These are phyloP conservation scores for Brachyistius frenatus DNA, from an alignment of 2,113 vertebrate genomes.

Conservation along the genomic window DNA sequence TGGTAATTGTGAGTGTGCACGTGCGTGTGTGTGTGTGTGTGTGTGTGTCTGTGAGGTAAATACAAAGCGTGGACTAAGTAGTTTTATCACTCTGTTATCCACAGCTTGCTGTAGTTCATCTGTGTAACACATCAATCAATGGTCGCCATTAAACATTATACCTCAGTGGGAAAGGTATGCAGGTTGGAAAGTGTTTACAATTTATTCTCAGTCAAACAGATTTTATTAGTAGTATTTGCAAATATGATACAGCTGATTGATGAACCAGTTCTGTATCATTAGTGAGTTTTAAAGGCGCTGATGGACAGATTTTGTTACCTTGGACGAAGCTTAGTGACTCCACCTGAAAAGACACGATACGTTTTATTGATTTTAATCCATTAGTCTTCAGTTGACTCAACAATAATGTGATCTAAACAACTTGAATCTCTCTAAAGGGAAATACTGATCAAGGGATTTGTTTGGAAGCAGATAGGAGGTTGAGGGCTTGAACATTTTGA, in stretches of 20 bases:
- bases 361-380: not conserved
- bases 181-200: too few species aligned
- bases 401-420: not conserved
- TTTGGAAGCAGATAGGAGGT: not conserved
- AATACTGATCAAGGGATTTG: not conserved
- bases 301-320: too few species aligned
- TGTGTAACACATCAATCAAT: slow-evolving; percentile 20
- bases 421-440: not conserved
- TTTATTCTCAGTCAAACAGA: too few species aligned
- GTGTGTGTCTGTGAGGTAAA: not conserved
- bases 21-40: slow-evolving; percentile 14
- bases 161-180: too few species aligned
- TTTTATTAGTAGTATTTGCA: too few species aligned
- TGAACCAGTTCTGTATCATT: too few species aligned
- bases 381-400: not conserved
- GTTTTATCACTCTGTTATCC: slow-evolving; percentile 17
- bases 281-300: too few species aligned
- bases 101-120: slow-evolving; percentile 19
- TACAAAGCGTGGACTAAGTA: slow-evolving; percentile 21
- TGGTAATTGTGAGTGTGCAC: slow-evolving; percentile 83
- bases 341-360: not conserved
- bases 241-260: too few species aligned
- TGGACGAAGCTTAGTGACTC: too few species aligned
- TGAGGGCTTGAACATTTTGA: too few species aligned
- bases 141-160: not conserved